Conservation (phyloP, 2,888 invertebrate species). For the Papilio elwesi region DNA sequence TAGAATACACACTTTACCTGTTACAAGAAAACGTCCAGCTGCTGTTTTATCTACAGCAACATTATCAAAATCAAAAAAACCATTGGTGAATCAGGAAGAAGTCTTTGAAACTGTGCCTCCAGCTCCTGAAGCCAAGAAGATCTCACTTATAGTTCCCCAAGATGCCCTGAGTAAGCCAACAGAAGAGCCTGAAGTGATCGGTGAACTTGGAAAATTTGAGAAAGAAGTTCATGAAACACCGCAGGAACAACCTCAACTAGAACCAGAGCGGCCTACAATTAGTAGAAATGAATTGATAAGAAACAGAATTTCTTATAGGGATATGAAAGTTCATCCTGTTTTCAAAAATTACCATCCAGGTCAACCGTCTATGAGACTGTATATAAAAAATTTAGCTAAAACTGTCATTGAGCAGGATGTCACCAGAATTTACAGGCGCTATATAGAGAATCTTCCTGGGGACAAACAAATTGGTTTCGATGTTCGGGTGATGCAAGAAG, state of each 20-base stretch:
- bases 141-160: constrained; percentile 71
- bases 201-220: constrained; percentile 75
- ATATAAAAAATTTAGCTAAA: constrained; percentile 95
- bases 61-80: constrained; percentile 62
- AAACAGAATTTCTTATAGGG: constrained; percentile 88
- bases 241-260: constrained; percentile 48
- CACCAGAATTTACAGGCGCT: constrained; percentile 89
- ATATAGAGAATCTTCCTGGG: constrained; percentile 71
- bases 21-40: constrained; percentile 64
- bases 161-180: constrained; percentile 66
- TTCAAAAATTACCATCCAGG: constrained; percentile 95
- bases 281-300: constrained; percentile 86
- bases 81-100: constrained; percentile 61
- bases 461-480: constrained; percentile 82
- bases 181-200: constrained; percentile 67
- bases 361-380: constrained; percentile 91
- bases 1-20: constrained; percentile 69
- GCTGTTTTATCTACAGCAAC: constrained; percentile 56
- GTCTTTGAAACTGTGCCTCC: constrained; percentile 71
- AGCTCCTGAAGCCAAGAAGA: constrained; percentile 72
- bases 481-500: constrained; percentile 95
- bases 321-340: constrained; percentile 89
- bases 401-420: constrained; percentile 90
- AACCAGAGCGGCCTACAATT: constrained; percentile 75
- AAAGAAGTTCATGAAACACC: constrained; percentile 59